Conservation (phyloP, 2,797 vertebrate genomes). For the Coregonus suidteri region DNA sequence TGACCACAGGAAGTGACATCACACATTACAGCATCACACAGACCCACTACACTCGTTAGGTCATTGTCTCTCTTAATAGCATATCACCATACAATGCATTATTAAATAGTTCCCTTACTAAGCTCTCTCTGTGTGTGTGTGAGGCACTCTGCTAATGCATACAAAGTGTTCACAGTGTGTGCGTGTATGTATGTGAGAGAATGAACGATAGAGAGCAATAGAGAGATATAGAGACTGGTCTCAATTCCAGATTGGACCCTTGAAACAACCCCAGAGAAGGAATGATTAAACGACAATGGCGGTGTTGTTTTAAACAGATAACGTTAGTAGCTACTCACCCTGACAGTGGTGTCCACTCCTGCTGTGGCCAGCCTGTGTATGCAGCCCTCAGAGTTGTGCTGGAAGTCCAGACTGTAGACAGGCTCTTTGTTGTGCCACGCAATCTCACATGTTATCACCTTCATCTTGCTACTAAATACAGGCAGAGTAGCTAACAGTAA, state of each 20-base stretch:
- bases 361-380: constrained; percentile 89
- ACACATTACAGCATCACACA: constrained; percentile 6
- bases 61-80: neutral
- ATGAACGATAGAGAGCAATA: too few species aligned
- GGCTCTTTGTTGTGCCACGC: constrained; percentile 99
- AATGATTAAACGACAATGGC: neutral
- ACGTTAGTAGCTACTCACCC: constrained; percentile 71
- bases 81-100: neutral
- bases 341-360: constrained; percentile 91
- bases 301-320: neutral
- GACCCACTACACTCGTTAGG: neutral
- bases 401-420: constrained; percentile 95
- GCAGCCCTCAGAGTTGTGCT: constrained; percentile 79
- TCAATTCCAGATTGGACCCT: too few species aligned
- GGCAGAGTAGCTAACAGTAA: neutral
- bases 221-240: too few species aligned
- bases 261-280: too few species aligned
- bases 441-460: constrained; percentile 96
- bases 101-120: neutral
- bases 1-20: constrained; percentile 48
- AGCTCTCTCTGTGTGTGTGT: neutral
- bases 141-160: too few species aligned
- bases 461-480: constrained; percentile 75
- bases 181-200: too few species aligned
- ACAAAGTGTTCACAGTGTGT: neutral